phyloP scores from a whole-genome alignment of 2,113 vertebrate species.

The Antennarius striatus region DNA sequence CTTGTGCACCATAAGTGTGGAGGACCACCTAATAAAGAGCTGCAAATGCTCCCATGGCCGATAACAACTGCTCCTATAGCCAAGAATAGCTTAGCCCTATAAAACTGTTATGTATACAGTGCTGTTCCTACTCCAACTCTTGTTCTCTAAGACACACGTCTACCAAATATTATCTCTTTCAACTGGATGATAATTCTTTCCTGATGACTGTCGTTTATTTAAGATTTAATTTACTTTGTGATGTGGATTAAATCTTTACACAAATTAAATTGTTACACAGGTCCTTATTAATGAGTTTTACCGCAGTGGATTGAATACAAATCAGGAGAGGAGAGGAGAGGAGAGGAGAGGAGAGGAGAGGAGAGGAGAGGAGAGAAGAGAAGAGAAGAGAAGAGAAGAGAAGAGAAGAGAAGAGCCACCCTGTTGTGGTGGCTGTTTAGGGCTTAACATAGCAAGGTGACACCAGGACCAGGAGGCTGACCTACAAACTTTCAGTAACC shows the following conservation, averaged over 20 bases:
- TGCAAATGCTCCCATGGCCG: slow-evolving; percentile 37
- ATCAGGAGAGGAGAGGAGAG: not conserved
- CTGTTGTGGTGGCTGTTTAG: slow-evolving; percentile 57
- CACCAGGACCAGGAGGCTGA: slow-evolving; percentile 53
- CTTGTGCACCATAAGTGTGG: slow-evolving; percentile 6
- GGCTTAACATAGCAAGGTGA: slow-evolving; percentile 65
- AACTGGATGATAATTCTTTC: too few relatives aligned
- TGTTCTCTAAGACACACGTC: too few relatives aligned
- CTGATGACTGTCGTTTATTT: too few relatives aligned
- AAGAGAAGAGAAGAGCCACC: slow-evolving; percentile 11
- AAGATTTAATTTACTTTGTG: too few relatives aligned
- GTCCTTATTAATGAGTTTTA: too few relatives aligned
- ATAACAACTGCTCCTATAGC: slow-evolving; percentile 52
- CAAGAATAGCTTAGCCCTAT: slow-evolving; percentile 52
- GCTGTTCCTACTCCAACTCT: slow-evolving; percentile 4
- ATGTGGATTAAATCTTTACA: too few relatives aligned
- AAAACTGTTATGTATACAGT: slow-evolving; percentile 38
- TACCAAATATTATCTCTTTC: too few relatives aligned
- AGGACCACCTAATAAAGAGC: slow-evolving; percentile 58
- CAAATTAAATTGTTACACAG: too few relatives aligned
- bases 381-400: slow-evolving; percentile 1
- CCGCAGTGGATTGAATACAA: not conserved
- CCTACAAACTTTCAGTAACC: slow-evolving; percentile 69
- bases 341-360: slow-evolving; percentile 8
- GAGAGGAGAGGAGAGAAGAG: not conserved